Evolutionary conservation across 92 coral and sea anemone species (phyloP), one percentile per base, ranked within the genome.

Genomic region (Pocillopora grandis): DNA sequence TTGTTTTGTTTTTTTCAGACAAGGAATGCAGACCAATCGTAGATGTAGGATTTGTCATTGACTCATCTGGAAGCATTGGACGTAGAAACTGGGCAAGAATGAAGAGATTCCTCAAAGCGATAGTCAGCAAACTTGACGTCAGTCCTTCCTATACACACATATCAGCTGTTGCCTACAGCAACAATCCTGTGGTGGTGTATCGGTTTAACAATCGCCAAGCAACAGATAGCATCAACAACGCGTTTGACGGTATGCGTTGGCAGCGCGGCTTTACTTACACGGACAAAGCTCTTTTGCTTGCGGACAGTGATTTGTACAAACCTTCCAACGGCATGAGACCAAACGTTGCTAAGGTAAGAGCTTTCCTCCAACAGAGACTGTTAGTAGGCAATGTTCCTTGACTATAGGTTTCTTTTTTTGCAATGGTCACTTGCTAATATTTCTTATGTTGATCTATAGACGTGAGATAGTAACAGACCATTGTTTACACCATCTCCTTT

Each of bases 31-130:
- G 58, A 1, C 79, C 90, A 9, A 79, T 71, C 6, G 90, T 75
- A 9, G 97, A 93, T 83, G 64, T 93, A 1, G 97, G 88, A 7
- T 88, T 93, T 79, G 69, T 93, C 5, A 77, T 93, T 21, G 97
- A 93, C 58, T 87, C 93, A 18, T 90, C 94, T 15, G 97, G 94
- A 15, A 90, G 92, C 83, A 88, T 93, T 56, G 94, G 94, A 27
- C 71, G 76, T 13, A 66, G 66, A 9, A 88, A 91, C 91, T 93
- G 93, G 88, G 89, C 21, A n/a, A 85, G 75, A 74, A 36, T 83
- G 79, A 90, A 93, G 90, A 69, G 61, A 36, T 93, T 93, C 83
- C 76, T 93, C 12, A 78, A 75, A 42, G 79, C 88, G 9, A 73
- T 91, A 9, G 70, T 91, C 23, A 81, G 85, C 63, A 80, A 85